phyloP scores from a whole-genome alignment of 2,797 vertebrate species.

The Poeciliopsis infans region DNA sequence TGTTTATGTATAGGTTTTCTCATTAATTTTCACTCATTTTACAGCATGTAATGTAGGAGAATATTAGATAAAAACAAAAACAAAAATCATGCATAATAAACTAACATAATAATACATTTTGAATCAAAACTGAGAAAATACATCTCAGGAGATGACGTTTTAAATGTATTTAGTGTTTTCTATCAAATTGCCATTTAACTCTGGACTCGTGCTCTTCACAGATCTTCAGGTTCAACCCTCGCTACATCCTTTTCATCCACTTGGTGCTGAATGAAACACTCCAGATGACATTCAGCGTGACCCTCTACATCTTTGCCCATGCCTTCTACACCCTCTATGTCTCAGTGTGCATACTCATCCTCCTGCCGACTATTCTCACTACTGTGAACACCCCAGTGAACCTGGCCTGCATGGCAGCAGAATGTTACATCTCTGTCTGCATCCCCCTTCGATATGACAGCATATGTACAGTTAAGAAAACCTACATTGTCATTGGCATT shows the following conservation, averaged over 20 bases:
- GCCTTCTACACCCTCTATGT: constrained; percentile 39
- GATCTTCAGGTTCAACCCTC: constrained; percentile 57
- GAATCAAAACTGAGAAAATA: neutral
- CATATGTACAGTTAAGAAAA: constrained; percentile 67
- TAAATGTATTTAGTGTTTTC: neutral
- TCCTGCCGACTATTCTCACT: constrained; percentile 46
- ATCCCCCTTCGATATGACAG: constrained; percentile 62
- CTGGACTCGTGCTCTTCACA: neutral
- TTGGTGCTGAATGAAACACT: constrained; percentile 74
- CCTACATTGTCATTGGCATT: constrained; percentile 55
- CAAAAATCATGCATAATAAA: neutral
- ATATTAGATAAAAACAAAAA: neutral
- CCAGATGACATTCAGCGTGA: constrained; percentile 59
- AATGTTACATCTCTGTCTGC: constrained; percentile 73
- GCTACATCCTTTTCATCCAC: constrained; percentile 75
- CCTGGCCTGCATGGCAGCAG: constrained; percentile 71
- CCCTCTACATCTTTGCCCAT: constrained; percentile 52
- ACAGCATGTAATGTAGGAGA: neutral
- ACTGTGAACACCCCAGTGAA: constrained; percentile 70
- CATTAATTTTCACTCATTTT: neutral
- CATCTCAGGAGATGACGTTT: neutral
- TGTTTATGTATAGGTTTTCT: neutral
- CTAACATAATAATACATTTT: neutral
- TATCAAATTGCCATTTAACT: neutral
- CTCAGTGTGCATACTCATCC: constrained; percentile 51